Base-by-base conservation (phyloP, 1,140 invertebrate genomes). In the Nixonia krombeini region DNA sequence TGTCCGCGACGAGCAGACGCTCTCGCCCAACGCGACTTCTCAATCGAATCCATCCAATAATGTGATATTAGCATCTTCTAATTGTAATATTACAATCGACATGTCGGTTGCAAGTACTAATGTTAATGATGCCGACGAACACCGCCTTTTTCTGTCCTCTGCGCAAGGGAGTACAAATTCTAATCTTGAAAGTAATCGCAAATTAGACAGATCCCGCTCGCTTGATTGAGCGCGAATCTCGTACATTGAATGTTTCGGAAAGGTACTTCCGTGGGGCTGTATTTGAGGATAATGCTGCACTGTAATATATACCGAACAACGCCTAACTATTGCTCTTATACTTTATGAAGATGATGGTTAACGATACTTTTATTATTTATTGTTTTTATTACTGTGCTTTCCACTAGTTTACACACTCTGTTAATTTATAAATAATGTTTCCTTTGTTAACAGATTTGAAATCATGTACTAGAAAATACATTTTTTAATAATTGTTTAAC, bases 21-120 rank as follows among this genome's bases (percentile, higher is more conserved):
- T 56, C 42, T 68, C 65, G 58, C 57, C 65, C 51, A 29, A 61
- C 59, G 55, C 66, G 50, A 65, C 63, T 67, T 64, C 50, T 69
- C 74, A 82, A 78, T 81, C 77, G 63, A 85, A 76, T 85, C 83
- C 83, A 83, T 85, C 83, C 83, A 83, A 78, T 68, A 83, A 83
- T 84, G 81, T 83, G 81, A 84, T 85, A 84, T 80, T 79, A 80
- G 75, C 73, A 63, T 69, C 73, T 72, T 75, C 75, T 69, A 72
- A 61, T 70, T 72, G 63, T 56, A 74, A 73, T 40, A 46, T 66
- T 68, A 72, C 68, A 47, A 74, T 74, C 46, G 66, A 71, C 51
- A 63, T 67, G 56, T 59, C 66, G 47, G 56, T 55, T 17, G 47
- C 69, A 45, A 49, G 42, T 33, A 49, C 13, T 38, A 67, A 61